Evolutionary conservation across 2,888 invertebrate species (phyloP), one percentile per base, ranked within the genome.

Genomic region (Trichacis sp.): DNA sequence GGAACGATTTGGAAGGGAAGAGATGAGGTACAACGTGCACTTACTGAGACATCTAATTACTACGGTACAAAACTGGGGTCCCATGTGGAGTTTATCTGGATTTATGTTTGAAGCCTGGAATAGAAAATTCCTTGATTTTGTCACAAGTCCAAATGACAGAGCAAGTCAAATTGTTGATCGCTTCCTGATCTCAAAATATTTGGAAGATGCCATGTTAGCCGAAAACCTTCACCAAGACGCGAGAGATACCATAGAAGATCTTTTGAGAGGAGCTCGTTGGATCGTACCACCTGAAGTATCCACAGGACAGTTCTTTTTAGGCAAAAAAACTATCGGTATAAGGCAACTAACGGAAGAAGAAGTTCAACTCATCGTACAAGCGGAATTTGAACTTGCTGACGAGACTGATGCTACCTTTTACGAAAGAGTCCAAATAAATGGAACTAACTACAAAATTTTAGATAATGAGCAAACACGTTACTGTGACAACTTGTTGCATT

Each of bases 11-110:
- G 53, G 53, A 15, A 19, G 14, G 11, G 14, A 33, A 17, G 12
- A 19, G 2, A 61, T 66, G 61, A 49, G 55, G 1, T 57, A 38
- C 33, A 61, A 57, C n/a, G 12, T 57, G 2, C 61, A 66, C 17
- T 36, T 48, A 19, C 42, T 55, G 5, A 17, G 4, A 1, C 64
- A 65, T 46, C 8, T 56, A 12, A 14, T 48, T 19, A 14, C 11
- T 8, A 33, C 45, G 12, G 36, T 56, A 1, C 6, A 36, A 29
- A 45, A 60, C 42, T 65, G 48, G 56, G 60, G 64, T n/a, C 60
- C 52, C 11, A 38, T 52, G 30, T 60, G 56, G 52, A 36, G 52
- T 6, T 40, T 60, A n/a, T 43, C 53, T 4, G 43, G 43, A 29
- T 52, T 29, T 9, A 52, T 53, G 2, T 65, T 53, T 45, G 54